Evolutionary conservation across 2,113 vertebrate genomes (phyloP).

Genomic region (Halichoeres trimaculatus): DNA sequence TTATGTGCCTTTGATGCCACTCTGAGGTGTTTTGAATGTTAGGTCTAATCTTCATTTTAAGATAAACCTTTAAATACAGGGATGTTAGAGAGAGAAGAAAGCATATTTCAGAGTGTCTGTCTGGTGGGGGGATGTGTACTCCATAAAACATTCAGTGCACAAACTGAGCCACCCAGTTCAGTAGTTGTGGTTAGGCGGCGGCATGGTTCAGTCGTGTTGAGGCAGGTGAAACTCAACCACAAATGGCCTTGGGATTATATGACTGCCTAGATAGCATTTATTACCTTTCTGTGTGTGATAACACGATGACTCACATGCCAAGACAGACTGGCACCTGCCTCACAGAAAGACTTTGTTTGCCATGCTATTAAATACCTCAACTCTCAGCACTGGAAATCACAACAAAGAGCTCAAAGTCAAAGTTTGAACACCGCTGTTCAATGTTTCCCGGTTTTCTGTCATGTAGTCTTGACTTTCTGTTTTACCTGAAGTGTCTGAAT

Average conservation of each 20-base stretch:
- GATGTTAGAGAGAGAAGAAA: too few relatives aligned
- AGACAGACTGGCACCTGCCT: slow-evolving; percentile 4
- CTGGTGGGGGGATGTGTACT: too few relatives aligned
- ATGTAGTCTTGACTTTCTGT: neutral
- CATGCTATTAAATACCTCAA: neutral
- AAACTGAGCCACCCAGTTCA: neutral
- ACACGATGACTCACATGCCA: slow-evolving; percentile 14
- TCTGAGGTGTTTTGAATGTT: too few relatives aligned
- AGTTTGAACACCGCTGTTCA: too few relatives aligned
- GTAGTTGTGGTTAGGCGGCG: neutral
- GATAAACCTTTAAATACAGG: too few relatives aligned
- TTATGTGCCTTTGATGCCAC: too few relatives aligned
- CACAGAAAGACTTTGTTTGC: neutral
- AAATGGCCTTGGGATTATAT: slow-evolving; percentile 38
- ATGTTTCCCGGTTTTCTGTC: neutral
- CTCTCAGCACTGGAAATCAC: neutral
- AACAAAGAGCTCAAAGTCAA: neutral
- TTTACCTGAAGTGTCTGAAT: neutral
- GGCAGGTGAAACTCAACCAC: neutral
- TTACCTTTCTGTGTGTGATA: slow-evolving; percentile 21
- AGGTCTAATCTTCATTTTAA: too few relatives aligned
- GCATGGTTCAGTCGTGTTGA: neutral
- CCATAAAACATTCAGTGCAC: neutral
- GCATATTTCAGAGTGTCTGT: too few relatives aligned
- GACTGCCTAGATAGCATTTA: slow-evolving; percentile 18